Percentiles rank a stretch among this genome's conserved stretches.
These are phyloP conservation scores for Andricus quercusramuli DNA, from an alignment of 2,888 invertebrate species.

Conservation along the genomic window DNA sequence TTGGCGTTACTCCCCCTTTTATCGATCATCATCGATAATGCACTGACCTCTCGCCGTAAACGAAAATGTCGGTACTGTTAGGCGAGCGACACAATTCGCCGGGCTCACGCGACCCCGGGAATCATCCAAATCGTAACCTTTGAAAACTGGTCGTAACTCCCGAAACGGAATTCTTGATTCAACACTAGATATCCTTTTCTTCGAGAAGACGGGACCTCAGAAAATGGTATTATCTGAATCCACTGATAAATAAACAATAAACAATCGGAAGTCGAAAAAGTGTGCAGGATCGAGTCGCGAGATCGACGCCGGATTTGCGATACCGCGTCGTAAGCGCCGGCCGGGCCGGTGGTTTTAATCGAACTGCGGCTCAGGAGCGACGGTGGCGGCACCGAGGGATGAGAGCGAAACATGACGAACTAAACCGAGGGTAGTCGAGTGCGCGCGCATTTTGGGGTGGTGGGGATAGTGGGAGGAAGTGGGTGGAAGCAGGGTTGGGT, in stretches of 20 bases:
- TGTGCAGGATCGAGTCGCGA: slow-evolving; percentile 44
- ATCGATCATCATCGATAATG: background rate
- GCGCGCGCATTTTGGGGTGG: slow-evolving; percentile 40
- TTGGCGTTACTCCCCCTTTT: background rate
- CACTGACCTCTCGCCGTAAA: slow-evolving; percentile 10
- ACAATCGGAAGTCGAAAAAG: background rate
- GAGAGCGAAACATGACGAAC: slow-evolving; percentile 44
- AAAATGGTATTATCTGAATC: background rate
- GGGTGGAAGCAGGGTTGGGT: slow-evolving; percentile 46
- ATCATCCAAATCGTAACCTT: slow-evolving; percentile 13
- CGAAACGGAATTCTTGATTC: background rate
- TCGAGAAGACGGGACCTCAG: background rate
- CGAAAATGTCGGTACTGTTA: background rate
- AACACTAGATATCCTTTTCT: background rate
- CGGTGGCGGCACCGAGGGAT: slow-evolving; percentile 71
- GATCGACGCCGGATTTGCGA: slow-evolving; percentile 45
- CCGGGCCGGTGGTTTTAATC: slow-evolving; percentile 78
- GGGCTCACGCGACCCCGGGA: slow-evolving; percentile 31
- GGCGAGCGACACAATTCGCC: slow-evolving; percentile 14
- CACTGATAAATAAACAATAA: slow-evolving; percentile 25
- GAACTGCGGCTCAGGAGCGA: slow-evolving; percentile 75
- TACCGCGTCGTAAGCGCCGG: slow-evolving; percentile 70
- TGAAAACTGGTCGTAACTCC: background rate
- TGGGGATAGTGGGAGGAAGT: slow-evolving; percentile 49
- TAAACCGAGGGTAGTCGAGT: slow-evolving; percentile 50